Evolutionary conservation across 2,113 vertebrate species (phyloP), one percentile per base, ranked within the genome.

Genomic region (Greenwoodochromis staneri): DNA sequence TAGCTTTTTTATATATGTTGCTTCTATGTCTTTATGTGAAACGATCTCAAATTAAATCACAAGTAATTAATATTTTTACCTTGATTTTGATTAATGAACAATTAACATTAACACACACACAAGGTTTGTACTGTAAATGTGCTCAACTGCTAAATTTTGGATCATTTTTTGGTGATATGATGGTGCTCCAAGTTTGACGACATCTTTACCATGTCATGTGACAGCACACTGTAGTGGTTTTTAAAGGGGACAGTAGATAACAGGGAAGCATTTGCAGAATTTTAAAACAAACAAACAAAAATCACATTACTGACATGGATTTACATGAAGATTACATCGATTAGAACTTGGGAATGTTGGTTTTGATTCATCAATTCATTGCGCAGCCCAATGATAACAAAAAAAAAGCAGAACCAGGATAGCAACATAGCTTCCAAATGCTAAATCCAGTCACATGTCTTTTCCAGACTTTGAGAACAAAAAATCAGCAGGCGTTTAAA

Each of bases 31-130:
- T 38, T 38, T 66, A 0, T 66, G 10, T 69, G 12, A 24, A 40
- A 69, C 1, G 0, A 69, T 21, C 0, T 24, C 63, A 42, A 1
- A 40, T 24, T 4, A 40, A 21, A 40, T 40, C 34, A 69, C 19
- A 21, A 9, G 0, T 69, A 40, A 69, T 66, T n/a, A 21, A 69
- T 0, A 21, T 8, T 69, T 69, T 38, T 38, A 66, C 11, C 34
- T 69, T 40, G 34, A 8, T 69, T 69, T 69, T 40, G 63, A 69
- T 69, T 69, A 21, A 69, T 69, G 4, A 66, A 66, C 10, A 66
- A 66, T 2, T 38, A 66, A 0, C 61, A 38, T 66, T 38, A 66
- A 69, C 12, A 40, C 9, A 31, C 19, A 59, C 31, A 36, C 31
- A 36, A 36, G 0, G 36, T 9, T 71, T 71, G 63, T 0, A 3